Evolutionary conservation across 2,797 vertebrate species (phyloP).

Genomic region (Erithacus rubecula): DNA sequence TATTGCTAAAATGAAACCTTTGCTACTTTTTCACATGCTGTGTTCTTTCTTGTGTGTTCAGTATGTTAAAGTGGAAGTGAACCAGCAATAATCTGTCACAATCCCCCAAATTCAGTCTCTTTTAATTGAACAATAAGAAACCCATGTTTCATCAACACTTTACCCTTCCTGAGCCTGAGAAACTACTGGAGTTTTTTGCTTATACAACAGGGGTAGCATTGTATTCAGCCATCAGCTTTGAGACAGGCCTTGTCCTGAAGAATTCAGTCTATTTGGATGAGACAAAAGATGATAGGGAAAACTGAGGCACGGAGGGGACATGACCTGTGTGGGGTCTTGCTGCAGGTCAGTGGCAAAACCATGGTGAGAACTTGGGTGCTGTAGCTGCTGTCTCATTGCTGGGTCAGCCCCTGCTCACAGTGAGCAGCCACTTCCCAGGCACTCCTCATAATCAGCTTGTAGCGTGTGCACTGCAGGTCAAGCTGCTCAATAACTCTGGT

Average conservation of each 20-base stretch:
- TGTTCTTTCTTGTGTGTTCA: not conserved
- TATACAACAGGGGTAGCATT: not conserved
- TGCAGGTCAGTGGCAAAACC: not conserved
- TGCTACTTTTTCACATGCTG: not conserved
- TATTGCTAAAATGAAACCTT: not conserved
- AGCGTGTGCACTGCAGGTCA: not conserved
- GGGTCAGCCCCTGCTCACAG: rapidly evolving
- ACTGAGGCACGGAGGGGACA: not conserved
- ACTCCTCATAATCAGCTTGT: not conserved
- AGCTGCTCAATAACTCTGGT: not conserved
- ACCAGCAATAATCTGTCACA: not conserved
- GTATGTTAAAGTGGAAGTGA: not conserved
- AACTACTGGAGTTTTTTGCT: not conserved
- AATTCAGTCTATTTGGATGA: not conserved
- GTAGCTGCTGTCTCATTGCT: not conserved
- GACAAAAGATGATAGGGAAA: not conserved
- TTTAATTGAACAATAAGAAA: slow-evolving; percentile 5
- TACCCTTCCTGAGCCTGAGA: not conserved
- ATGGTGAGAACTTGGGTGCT: not conserved
- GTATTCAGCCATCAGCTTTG: not conserved
- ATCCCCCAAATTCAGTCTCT: not conserved
- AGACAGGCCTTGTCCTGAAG: not conserved
- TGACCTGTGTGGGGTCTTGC: not conserved
- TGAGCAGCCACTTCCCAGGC: not conserved
- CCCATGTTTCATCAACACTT: not conserved